Conservation (phyloP, 53 echinoderm and acorn worm species). For the Paracentrotus lividus region DNA sequence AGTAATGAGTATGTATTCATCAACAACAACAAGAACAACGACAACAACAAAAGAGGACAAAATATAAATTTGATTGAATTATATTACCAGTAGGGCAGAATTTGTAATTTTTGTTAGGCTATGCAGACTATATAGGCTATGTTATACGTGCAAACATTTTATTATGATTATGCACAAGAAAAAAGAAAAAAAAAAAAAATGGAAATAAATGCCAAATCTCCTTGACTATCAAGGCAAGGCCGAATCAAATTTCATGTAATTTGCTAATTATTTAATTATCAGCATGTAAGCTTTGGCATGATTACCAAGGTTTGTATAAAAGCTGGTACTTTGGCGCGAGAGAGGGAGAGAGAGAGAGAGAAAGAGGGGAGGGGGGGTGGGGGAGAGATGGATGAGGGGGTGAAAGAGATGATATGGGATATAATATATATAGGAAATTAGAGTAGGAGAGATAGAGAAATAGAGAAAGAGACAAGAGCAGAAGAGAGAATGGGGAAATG, state of each 20-base stretch:
- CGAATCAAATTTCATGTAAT: not conserved
- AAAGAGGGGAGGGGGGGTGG: not conserved
- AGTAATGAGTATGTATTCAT: too few species aligned
- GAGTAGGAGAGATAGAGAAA: not conserved
- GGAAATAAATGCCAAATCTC: not conserved
- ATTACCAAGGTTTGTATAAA: not conserved
- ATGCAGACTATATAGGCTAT: too few species aligned
- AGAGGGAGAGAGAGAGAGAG: not conserved
- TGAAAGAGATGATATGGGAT: too few species aligned
- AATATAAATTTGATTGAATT: too few species aligned
- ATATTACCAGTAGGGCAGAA: too few species aligned
- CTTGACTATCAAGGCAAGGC: not conserved
- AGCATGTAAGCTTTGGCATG: not conserved
- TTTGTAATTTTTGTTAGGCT: too few species aligned
- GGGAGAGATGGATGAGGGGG: not conserved
- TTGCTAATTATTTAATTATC: constrained; percentile 24
- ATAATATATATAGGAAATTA: too few species aligned
- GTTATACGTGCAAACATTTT: too few species aligned
- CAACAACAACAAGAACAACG: too few species aligned
- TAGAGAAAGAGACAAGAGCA: not conserved
- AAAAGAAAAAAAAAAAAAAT: not conserved
- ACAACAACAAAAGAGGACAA: too few species aligned
- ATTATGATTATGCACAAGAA: too few species aligned
- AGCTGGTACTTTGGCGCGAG: not conserved
- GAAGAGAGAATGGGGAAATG: not conserved